A percentile compares a stretch with the other conserved stretches of the same genome.
Conservation (phyloP, 2,888 invertebrate species). For the Barypeithes pellucidus region DNA sequence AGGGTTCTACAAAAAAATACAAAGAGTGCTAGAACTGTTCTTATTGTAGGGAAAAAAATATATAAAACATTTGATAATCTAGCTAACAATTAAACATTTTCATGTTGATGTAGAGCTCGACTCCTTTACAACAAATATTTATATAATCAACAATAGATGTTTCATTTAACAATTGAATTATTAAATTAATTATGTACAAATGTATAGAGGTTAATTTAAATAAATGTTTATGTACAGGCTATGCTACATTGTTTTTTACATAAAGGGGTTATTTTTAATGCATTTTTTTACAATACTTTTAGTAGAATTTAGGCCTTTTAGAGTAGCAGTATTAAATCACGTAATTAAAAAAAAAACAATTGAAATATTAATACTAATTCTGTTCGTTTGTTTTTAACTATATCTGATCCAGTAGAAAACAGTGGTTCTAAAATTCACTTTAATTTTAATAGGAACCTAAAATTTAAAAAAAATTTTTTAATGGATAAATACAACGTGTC, state of each 20-base stretch:
- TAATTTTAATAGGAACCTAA: too few species aligned
- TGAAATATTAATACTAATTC: background rate
- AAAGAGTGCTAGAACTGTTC: background rate
- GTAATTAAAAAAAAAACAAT: background rate
- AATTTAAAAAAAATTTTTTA: too few species aligned
- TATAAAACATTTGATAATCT: background rate
- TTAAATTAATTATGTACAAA: slow-evolving; percentile 53
- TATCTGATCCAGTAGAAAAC: too few species aligned
- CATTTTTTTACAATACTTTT: slow-evolving; percentile 51
- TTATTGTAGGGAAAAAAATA: slow-evolving; percentile 5
- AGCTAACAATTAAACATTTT: background rate
- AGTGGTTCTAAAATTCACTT: too few species aligned
- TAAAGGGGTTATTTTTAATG: slow-evolving; percentile 36
- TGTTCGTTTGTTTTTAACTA: background rate
- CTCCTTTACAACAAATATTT: slow-evolving; percentile 57
- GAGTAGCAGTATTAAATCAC: slow-evolving; percentile 27
- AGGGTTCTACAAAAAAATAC: background rate
- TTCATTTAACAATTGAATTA: slow-evolving; percentile 48
- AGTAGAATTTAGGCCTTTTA: slow-evolving; percentile 53
- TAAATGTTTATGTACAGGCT: slow-evolving; percentile 50
- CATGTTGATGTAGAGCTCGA: slow-evolving; percentile 26
- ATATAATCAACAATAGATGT: slow-evolving; percentile 42
- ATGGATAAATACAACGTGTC: too few species aligned
- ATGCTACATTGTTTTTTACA: slow-evolving; percentile 49
- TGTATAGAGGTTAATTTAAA: slow-evolving; percentile 46